Percentiles rank a stretch among this genome's conserved stretches.
Conservation (phyloP, 2,888 invertebrate species). For the Elysia crispata region DNA sequence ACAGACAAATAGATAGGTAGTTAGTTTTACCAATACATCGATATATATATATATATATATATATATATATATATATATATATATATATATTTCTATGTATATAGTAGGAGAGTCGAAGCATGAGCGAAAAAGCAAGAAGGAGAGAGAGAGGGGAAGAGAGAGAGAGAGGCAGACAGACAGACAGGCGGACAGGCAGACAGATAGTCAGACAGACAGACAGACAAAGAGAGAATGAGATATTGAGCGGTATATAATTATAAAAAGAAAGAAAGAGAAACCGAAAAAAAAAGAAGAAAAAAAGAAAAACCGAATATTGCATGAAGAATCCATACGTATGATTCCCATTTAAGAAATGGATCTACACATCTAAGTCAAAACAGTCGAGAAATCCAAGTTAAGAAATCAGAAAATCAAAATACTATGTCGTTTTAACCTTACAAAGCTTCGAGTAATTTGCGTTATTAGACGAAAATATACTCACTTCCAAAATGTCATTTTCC, state of each 20-base stretch:
- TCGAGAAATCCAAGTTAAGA: no score
- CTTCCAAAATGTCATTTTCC: no score
- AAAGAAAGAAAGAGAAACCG: not conserved
- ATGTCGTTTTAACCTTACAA: no score
- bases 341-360: no score
- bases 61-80: not conserved
- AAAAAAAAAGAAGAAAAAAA: slow-evolving; percentile 3
- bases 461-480: no score
- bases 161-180: no score
- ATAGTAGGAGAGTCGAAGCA: slow-evolving; percentile 27
- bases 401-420: no score
- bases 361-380: no score
- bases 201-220: not conserved
- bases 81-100: no score
- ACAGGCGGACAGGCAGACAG: slow-evolving; percentile 10
- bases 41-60: no score
- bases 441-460: no score
- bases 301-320: not conserved
- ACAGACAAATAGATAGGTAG: not conserved
- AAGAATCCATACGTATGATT: no score
- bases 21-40: not conserved
- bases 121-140: slow-evolving; percentile 14
- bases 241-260: not conserved
- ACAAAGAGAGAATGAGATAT: not conserved
- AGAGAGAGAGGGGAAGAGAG: slow-evolving; percentile 33